Evolutionary conservation across 2,888 invertebrate genomes (phyloP), one percentile per base, ranked within the genome.

Genomic region (Metellina segmentata): DNA sequence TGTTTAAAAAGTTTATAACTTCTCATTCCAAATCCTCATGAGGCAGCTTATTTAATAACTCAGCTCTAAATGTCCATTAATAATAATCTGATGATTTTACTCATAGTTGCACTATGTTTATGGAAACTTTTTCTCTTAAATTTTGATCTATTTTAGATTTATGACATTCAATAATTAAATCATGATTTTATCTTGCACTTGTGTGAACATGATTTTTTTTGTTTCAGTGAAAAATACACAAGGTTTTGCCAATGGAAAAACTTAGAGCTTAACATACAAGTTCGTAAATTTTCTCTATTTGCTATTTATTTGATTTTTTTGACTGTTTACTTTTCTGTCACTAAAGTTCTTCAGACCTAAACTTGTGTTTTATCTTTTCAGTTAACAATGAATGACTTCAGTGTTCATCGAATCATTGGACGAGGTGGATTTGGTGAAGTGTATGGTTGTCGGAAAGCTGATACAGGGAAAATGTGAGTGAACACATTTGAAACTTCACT

Each of bases 161-260:
- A 34, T 34, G 34, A 4, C 34, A 34, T 34, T 34, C 4, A 34
- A 34, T 34, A 2, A 34, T 34, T 34, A 34, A 34, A 34, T 34
- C 4, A 4, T 34, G 34, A 34, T 34, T 34, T 34, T 34, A 34
- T 34, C 34, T 34, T 34, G n/a, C 34, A 34, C 4, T 34, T 34
- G 34, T 34, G 4, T 34, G 34, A 34, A 34, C 34, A 34, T 34
- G 4, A 34, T 2, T 34, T 34, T 77, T 81, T 53, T 34, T 82
- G 11, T 96, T 97, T 91, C 96, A 99, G 99, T 96, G 99, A 99
- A 95, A 99, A 99, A 96, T 99, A 99, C 96, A 99, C 99, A 94
- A 97, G 99, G 95, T 99, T 99, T 96, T 99, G 99, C 96, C 99
- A 99, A 96, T 99, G 99, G 99, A 99, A 99, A 96, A 99, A 99